Evolutionary conservation across 2,113 vertebrate genomes (phyloP).

Genomic region (Pollimyrus isidori): DNA sequence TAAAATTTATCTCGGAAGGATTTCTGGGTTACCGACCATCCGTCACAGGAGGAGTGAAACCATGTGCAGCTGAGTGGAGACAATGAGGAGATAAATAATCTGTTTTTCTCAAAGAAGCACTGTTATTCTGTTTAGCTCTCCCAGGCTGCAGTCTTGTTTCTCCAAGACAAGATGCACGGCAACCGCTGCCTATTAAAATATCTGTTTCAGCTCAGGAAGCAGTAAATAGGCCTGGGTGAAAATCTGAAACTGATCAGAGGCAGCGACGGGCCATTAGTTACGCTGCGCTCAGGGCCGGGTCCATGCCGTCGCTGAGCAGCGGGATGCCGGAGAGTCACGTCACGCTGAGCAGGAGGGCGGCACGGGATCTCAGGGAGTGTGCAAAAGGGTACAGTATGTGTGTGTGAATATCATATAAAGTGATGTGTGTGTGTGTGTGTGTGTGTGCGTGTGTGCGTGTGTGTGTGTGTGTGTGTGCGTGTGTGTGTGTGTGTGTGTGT

Average conservation of each 20-base stretch:
- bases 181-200: not conserved
- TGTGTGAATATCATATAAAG: not conserved
- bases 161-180: not conserved
- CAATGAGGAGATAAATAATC: not conserved
- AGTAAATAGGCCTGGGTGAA: not conserved
- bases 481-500: not conserved
- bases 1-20: constrained; percentile 32
- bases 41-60: not conserved
- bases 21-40: constrained; percentile 28
- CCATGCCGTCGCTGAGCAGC: not conserved
- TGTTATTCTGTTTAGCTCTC: not conserved
- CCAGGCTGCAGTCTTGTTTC: not conserved
- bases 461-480: not conserved
- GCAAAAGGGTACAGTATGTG: not conserved
- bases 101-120: not conserved
- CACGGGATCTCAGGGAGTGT: not conserved
- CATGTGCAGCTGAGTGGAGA: not conserved
- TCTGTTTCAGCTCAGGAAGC: constrained; percentile 7
- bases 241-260: not conserved
- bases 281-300: not conserved
- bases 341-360: not conserved
- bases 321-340: not conserved
- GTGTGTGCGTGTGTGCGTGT: constrained; percentile 2
- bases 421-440: not conserved
- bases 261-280: not conserved